Evolutionary conservation across 2,888 invertebrate species (phyloP), one percentile per base, ranked within the genome.

Genomic region (Xestoiulus laeticollis): DNA sequence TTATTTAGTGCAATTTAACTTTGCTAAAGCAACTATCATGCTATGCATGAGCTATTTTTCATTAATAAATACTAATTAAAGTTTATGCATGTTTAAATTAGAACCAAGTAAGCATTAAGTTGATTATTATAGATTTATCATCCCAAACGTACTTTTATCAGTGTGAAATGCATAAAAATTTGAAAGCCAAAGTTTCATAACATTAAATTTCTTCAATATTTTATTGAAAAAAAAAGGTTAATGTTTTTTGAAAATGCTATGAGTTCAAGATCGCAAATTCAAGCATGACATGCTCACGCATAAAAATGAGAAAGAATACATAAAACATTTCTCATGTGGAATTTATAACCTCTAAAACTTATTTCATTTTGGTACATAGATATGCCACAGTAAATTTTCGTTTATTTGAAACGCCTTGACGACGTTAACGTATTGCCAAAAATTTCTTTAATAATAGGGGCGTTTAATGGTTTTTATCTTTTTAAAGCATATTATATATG

Each of bases 321-420:
- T 59, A 59, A 59, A 59, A 59, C 59, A 59, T 59, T 59, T 59
- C 59, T 59, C 59, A 59, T 59, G 59, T 59, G 59, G 59, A 59
- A 59, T 59, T 59, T 59, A 59, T 59, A 59, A 59, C 59, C 59
- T 59, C 59, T 59, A 22, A 59, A 59, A 59, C 59, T 22, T 59
- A 59, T 59, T 59, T 59, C 59, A 22, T 59, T 59, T 59, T 22
- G 59, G 59, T 59, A 22, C 59, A 22, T 59, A 59, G 59, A 22
- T 22, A 59, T 59, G 1, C 22, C 59, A 59, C 22, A 22, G 59
- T 38, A 38, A 22, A 59, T 22, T 22, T 59, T 59, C 22, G 4
- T 48, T 48, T 16, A 22, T 59, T 22, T 22, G 59, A 59, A 59
- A 59, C 22, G 16, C 59, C 22, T 59, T 22, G 59, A 59, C 59